Percentiles rank a stretch among this genome's conserved stretches.
Evolutionary conservation across 1,140 invertebrate genomes (phyloP).

Genomic region (Drosophila punjabiensis): DNA sequence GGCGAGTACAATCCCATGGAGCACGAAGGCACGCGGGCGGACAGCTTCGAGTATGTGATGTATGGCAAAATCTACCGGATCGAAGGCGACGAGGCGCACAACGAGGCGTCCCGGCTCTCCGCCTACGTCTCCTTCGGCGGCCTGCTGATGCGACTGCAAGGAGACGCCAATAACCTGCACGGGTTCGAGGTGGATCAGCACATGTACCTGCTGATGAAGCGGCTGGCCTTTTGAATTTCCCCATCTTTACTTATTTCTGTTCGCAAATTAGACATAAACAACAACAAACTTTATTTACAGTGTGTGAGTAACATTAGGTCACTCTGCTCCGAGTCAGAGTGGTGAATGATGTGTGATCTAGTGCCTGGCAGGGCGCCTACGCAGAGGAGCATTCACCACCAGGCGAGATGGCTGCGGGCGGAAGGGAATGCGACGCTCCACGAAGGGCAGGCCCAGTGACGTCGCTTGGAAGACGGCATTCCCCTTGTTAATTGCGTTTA

Average conservation of each 20-base stretch:
- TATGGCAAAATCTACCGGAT: conserved; percentile 98
- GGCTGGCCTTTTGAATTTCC: conserved; percentile 93
- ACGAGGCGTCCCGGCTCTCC: conserved; percentile 94
- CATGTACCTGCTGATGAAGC: conserved; percentile 99
- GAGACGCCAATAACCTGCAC: conserved; percentile 99
- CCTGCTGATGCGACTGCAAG: conserved; percentile 97
- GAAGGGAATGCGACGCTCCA: conserved; percentile 66
- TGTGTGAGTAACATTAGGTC: conserved; percentile 20
- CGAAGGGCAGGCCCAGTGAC: conserved; percentile 58
- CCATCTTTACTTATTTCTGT: conserved; percentile 20
- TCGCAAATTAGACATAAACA: conserved; percentile 56
- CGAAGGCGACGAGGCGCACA: conserved; percentile 97
- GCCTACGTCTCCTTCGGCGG: conserved; percentile 99
- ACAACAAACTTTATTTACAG: conserved; percentile 54
- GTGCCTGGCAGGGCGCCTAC: conserved; percentile 42
- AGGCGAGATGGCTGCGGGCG: conserved; percentile 56
- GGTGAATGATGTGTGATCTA: conserved; percentile 20
- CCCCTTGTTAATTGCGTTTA: conserved; percentile 43
- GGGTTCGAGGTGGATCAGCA: conserved; percentile 99
- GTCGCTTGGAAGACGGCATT: conserved; percentile 53
- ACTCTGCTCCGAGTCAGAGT: conserved; percentile 26
- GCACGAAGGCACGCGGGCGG: conserved; percentile 94
- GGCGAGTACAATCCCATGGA: conserved; percentile 97
- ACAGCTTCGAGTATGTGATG: conserved; percentile 99
- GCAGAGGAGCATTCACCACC: conserved; percentile 59